A percentile compares a stretch with the other conserved stretches of the same genome.
Evolutionary conservation across 2,888 invertebrate genomes (phyloP).

Genomic region (Agapostemon virescens): DNA sequence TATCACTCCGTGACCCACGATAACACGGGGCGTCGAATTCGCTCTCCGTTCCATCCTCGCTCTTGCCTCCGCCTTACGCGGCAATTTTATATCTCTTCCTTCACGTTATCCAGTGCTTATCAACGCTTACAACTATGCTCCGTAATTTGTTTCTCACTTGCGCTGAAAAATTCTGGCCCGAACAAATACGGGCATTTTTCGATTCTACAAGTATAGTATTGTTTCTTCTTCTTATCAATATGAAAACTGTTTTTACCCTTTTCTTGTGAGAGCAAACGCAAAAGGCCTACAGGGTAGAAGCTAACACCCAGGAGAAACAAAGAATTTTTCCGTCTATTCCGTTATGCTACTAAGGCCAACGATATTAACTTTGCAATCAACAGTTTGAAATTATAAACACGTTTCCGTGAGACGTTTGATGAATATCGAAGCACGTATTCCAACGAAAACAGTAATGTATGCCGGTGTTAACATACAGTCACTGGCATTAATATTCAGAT

Average conservation of each 20-base stretch:
- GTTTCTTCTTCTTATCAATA: background rate
- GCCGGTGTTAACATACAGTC: too few species aligned
- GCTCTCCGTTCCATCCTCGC: background rate
- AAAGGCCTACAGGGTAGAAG: background rate
- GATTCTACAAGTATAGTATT: background rate
- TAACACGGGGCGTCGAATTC: conserved; percentile 26
- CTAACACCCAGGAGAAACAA: background rate
- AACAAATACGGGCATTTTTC: background rate
- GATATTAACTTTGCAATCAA: background rate
- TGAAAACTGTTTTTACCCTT: too few species aligned
- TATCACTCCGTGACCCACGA: conserved; percentile 50
- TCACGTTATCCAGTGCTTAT: background rate
- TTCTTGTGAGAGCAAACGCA: too few species aligned
- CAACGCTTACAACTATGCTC: background rate
- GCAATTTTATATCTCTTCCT: background rate
- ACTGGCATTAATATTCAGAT: too few species aligned
- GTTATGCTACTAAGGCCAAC: too few species aligned
- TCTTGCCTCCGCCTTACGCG: background rate
- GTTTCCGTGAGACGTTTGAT: background rate
- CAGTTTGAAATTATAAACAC: background rate
- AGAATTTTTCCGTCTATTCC: background rate
- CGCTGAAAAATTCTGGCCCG: background rate
- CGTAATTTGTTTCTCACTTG: background rate
- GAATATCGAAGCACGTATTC: background rate
- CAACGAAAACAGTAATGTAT: background rate